phyloP scores from a whole-genome alignment of 1,140 invertebrate genomes.

The Atta texana region DNA sequence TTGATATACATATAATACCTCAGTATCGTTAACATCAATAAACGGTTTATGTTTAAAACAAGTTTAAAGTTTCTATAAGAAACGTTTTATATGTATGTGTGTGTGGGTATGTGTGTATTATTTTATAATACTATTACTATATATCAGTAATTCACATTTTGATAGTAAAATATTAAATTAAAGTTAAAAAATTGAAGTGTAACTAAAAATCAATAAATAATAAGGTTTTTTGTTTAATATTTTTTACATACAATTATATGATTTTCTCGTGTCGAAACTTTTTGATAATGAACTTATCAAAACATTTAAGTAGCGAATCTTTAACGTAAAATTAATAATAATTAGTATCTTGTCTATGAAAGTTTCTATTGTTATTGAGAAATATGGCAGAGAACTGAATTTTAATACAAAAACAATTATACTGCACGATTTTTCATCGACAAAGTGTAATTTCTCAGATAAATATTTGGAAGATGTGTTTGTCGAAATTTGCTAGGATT shows the following conservation, averaged over 20 bases:
- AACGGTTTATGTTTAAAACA: not conserved
- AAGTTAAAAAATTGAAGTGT: not conserved
- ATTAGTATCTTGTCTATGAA: not conserved
- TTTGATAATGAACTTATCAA: not conserved
- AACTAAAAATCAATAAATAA: not conserved
- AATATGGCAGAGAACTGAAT: not conserved
- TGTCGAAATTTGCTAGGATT: slow-evolving; percentile 70
- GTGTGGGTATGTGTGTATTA: not conserved
- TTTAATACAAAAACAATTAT: not conserved
- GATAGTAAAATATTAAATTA: not conserved
- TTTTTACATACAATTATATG: not conserved
- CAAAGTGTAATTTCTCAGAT: slow-evolving; percentile 54
- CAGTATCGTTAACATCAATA: not conserved
- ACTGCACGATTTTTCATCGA: slow-evolving; percentile 10
- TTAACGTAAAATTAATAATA: slow-evolving; percentile 1
- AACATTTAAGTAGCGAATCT: not conserved
- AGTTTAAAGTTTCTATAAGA: not conserved
- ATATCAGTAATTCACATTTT: not conserved
- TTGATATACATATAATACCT: not conserved
- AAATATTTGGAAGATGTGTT: slow-evolving; percentile 43
- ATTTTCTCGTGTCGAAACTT: not conserved
- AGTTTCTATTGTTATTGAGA: not conserved
- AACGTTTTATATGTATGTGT: not conserved
- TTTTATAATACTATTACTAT: not conserved
- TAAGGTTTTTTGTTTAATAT: not conserved